Evolutionary conservation across 2,888 invertebrate genomes (phyloP), one percentile per base, ranked within the genome.

Genomic region (Crematogaster levior): DNA sequence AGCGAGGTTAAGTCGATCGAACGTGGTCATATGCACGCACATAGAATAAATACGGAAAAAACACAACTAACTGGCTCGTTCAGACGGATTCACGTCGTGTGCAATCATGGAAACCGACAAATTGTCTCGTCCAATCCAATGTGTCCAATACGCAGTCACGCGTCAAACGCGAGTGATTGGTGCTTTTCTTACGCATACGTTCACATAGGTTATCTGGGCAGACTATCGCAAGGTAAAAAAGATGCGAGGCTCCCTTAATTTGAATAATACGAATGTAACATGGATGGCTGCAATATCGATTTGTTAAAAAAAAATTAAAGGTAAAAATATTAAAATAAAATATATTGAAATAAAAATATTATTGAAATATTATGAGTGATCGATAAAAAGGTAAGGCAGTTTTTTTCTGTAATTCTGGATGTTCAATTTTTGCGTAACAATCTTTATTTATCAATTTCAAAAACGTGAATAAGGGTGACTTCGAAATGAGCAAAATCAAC

Each of bases 1-100:
- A 15, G 7, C n/a, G n/a, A 72, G 72, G 72, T 56, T 72, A 72
- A 15, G 72, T 61, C 21, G 10, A 4, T 34, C 37, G 21, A 37
- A 37, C 15, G 21, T 10, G 7, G 7, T 24, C 18, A 10, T 12
- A 10, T 10, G 27, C 5, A 21, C 9, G 9, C 27, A 65, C 27
- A 58, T 53, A 21, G 15, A 15, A 65, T 18, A 21, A 30, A 43
- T 15, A 27, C 24, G 18, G n/a, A n/a, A n/a, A n/a, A n/a, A n/a
- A n/a, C 18, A 5, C 9, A 24, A 24, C 34, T 34, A 34, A 34
- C 34, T 34, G n/a, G 46, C n/a, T 10, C 9, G 9, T 65, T n/a
- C 9, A 43, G 15, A 63, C 15, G 21, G 43, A 18, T 43, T 46
- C n/a, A 15, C 34, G 9, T 61, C 43, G 6, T 18, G 18, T 15